Evolutionary conservation across 2,797 vertebrate genomes (phyloP).

Genomic region (Platalea minor): DNA sequence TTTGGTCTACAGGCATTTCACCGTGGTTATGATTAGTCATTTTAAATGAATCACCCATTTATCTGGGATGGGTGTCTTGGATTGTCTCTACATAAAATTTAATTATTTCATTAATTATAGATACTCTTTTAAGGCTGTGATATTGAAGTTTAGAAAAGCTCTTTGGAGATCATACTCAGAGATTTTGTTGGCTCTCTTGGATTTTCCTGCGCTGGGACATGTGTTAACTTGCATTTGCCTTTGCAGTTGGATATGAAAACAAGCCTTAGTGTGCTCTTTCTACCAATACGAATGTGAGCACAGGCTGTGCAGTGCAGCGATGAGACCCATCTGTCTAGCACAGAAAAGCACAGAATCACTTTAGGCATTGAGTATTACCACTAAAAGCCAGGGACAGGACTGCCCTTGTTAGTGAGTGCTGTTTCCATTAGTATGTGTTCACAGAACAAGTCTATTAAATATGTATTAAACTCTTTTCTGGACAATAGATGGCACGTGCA

Average conservation of each 20-base stretch:
- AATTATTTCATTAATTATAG: neutral
- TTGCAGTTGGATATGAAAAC: fast-evolving
- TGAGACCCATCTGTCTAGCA: neutral
- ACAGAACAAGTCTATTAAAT: neutral
- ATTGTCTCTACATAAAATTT: neutral
- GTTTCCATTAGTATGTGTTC: neutral
- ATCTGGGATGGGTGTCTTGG: neutral
- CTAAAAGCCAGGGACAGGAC: neutral
- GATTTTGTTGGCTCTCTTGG: neutral
- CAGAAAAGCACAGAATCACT: neutral
- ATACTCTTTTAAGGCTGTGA: neutral
- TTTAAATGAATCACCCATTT: neutral
- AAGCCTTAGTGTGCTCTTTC: neutral
- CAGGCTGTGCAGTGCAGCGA: neutral
- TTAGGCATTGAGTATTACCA: neutral
- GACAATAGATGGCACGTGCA: neutral
- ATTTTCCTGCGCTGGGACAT: neutral
- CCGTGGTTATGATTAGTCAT: neutral
- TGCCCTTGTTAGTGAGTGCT: neutral
- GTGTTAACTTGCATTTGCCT: neutral
- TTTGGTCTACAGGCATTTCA: neutral
- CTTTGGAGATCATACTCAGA: neutral
- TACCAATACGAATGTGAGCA: fast-evolving
- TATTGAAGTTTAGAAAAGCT: neutral
- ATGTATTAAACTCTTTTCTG: neutral